Evolutionary conservation across 2,888 invertebrate genomes (phyloP).

Genomic region (Craniophora ligustri): DNA sequence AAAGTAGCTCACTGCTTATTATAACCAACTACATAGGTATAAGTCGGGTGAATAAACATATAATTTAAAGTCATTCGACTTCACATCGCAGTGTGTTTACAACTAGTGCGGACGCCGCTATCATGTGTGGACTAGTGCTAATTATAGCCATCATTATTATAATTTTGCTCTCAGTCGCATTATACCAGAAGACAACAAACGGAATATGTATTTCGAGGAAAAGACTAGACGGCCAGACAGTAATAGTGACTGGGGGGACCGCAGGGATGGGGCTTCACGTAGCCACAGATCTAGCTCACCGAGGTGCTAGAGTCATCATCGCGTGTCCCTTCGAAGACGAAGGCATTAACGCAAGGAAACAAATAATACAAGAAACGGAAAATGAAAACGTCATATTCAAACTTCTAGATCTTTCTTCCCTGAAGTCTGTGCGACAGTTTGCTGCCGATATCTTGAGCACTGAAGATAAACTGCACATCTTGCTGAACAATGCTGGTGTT

Average conservation of each 20-base stretch:
- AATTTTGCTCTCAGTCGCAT: constrained; percentile 15
- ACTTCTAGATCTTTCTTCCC: constrained; percentile 91
- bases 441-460: constrained; percentile 91
- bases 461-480: constrained; percentile 92
- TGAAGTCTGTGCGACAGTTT: constrained; percentile 92
- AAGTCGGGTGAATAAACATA: too few species aligned
- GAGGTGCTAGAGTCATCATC: constrained; percentile 73
- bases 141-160: constrained; percentile 30
- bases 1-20: too few species aligned
- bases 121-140: constrained; percentile 25
- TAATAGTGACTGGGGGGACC: constrained; percentile 73
- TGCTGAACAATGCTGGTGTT: constrained; percentile 96
- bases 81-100: constrained; percentile 7
- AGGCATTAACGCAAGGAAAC: constrained; percentile 78
- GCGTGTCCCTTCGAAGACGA: constrained; percentile 72
- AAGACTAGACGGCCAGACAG: constrained; percentile 50
- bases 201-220: constrained; percentile 44
- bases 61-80: background rate
- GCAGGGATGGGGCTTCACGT: constrained; percentile 72
- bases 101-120: background rate
- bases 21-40: too few species aligned
- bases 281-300: constrained; percentile 70
- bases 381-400: constrained; percentile 91
- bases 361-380: constrained; percentile 89
- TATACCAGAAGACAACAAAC: constrained; percentile 57